These are phyloP conservation scores for Melanerpes aurifrons DNA, from an alignment of 2,113 vertebrate species.

Conservation along the genomic window DNA sequence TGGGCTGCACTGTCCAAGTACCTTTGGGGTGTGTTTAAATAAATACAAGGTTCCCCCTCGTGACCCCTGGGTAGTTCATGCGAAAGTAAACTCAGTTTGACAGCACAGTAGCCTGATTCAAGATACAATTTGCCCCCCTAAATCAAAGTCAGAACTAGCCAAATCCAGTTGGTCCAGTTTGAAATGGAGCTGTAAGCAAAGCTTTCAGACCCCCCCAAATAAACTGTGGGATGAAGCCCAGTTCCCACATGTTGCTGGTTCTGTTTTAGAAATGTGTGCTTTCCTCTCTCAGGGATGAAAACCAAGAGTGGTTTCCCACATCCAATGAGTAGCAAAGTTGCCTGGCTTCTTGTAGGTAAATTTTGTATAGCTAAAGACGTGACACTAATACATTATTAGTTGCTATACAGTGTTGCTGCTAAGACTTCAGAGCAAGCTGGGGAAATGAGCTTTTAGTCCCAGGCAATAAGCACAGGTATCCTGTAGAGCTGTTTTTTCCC, in stretches of 20 bases:
- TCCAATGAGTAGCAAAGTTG: neutral
- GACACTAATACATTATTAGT: neutral
- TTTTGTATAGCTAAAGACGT: neutral
- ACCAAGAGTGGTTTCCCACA: neutral
- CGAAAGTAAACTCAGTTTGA: neutral
- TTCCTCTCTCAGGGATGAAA: neutral
- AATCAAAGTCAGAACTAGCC: neutral
- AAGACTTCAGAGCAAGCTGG: neutral
- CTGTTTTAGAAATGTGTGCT: neutral
- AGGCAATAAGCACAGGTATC: neutral
- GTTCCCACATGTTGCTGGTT: neutral
- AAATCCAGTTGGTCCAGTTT: neutral
- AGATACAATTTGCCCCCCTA: neutral
- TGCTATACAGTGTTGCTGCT: neutral
- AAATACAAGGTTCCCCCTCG: too few relatives aligned
- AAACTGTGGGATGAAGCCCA: neutral
- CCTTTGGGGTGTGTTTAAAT: too few relatives aligned
- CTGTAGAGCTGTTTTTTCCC: neutral
- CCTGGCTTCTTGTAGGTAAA: too few relatives aligned
- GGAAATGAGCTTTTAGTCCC: neutral
- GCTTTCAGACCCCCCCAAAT: neutral
- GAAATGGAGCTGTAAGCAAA: neutral
- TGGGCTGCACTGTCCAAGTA: neutral
- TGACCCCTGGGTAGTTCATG: neutral
- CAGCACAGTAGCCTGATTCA: neutral